phyloP scores from a whole-genome alignment of 2,797 vertebrate genomes.

The Danio albolineatus region DNA sequence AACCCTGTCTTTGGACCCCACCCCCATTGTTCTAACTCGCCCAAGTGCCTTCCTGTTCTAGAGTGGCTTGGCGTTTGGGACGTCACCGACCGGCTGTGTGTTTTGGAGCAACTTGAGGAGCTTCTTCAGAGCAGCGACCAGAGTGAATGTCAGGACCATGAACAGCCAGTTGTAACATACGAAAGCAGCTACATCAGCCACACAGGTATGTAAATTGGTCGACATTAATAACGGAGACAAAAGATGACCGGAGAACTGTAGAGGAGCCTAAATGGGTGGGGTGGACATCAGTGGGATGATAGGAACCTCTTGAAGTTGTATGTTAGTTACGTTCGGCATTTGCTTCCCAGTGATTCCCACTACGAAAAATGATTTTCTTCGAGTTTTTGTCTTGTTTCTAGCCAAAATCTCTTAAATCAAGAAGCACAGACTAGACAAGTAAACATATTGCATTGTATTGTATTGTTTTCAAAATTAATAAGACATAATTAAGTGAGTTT shows the following conservation, averaged over 20 bases:
- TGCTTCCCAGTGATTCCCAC: not conserved
- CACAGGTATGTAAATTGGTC: conserved; percentile 66
- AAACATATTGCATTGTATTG: too few species aligned
- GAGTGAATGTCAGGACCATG: conserved; percentile 56
- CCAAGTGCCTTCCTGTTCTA: conserved; percentile 62
- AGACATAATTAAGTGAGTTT: too few species aligned
- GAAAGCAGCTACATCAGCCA: conserved; percentile 58
- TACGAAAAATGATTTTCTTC: too few species aligned
- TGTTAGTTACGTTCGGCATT: not conserved
- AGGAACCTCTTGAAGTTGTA: not conserved
- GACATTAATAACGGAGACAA: not conserved
- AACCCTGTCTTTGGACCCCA: conserved; percentile 57
- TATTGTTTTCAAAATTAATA: too few species aligned
- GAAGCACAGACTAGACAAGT: too few species aligned
- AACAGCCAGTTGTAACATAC: conserved; percentile 55
- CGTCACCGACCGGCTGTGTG: conserved; percentile 50
- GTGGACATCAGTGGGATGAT: conserved; percentile 22
- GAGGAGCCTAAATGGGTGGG: conserved; percentile 7
- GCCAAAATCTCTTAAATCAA: too few species aligned
- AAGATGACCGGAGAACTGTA: not conserved
- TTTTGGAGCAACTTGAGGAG: conserved; percentile 61
- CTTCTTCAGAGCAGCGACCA: conserved; percentile 56
- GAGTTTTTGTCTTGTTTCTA: too few species aligned
- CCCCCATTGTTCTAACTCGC: conserved; percentile 66
- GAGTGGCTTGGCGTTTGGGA: conserved; percentile 62